Evolutionary conservation across 1,140 invertebrate genomes (phyloP).

Genomic region (Palaemon carinicauda): DNA sequence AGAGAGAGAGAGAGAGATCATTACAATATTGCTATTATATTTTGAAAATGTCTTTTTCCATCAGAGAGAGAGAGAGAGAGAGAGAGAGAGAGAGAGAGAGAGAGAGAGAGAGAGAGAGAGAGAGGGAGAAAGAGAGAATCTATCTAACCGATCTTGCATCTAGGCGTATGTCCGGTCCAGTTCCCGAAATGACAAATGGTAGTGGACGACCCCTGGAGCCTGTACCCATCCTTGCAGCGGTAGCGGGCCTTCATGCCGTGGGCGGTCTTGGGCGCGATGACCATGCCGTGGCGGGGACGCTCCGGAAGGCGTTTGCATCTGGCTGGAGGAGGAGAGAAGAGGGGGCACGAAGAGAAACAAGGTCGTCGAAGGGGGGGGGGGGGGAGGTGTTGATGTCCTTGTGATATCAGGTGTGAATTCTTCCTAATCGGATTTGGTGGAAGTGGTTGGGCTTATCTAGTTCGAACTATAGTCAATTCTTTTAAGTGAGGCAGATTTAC

Average conservation of each 20-base stretch:
- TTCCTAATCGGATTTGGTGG: too few species aligned
- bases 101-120: too few species aligned
- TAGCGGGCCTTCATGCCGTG: constrained; percentile 93
- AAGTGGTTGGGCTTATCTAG: too few species aligned
- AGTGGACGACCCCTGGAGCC: constrained; percentile 76
- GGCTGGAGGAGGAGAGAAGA: constrained; percentile 64
- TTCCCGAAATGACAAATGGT: constrained; percentile 90
- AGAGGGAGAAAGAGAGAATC: neutral
- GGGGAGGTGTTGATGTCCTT: too few species aligned
- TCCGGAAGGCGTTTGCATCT: constrained; percentile 89
- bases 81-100: too few species aligned
- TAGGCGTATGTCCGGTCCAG: constrained; percentile 87
- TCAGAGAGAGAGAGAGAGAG: too few species aligned
- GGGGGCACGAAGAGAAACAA: neutral
- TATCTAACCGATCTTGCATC: constrained; percentile 80
- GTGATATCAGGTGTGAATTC: too few species aligned
- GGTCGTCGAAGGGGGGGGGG: neutral
- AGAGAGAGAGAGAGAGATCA: too few species aligned
- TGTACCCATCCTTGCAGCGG: constrained; percentile 90
- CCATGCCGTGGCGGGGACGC: constrained; percentile 88
- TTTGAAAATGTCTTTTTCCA: too few species aligned
- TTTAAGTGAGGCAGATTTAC: too few species aligned
- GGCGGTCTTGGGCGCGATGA: constrained; percentile 93
- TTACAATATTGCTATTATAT: too few species aligned
- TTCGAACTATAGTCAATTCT: too few species aligned